phyloP scores from a whole-genome alignment of 2,113 vertebrate genomes.

The Corvus cornix region DNA sequence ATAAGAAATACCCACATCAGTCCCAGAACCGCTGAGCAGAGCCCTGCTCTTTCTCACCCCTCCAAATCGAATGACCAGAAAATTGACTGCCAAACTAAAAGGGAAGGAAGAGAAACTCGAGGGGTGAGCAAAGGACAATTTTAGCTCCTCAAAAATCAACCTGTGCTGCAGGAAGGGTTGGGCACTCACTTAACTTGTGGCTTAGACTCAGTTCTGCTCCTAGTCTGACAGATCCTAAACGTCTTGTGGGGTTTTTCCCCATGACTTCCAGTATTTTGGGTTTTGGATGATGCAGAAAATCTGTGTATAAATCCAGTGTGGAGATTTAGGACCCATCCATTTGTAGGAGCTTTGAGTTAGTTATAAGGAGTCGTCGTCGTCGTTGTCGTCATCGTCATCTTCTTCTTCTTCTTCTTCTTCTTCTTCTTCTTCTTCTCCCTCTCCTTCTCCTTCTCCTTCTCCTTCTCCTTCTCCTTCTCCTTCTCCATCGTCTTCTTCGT shows the following conservation, averaged over 20 bases:
- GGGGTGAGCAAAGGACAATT: background rate
- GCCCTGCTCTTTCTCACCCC: background rate
- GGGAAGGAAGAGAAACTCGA: background rate
- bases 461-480: too few species aligned
- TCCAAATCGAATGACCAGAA: background rate
- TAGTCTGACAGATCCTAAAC: background rate
- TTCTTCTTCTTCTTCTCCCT: too few species aligned
- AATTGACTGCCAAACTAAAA: background rate
- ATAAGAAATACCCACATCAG: background rate
- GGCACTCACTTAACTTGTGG: background rate
- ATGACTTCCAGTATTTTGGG: accelerated
- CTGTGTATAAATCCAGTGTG: background rate
- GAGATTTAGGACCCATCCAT: too few species aligned
- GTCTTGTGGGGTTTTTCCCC: background rate
- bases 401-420: background rate
- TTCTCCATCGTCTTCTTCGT: too few species aligned
- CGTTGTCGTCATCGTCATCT: too few species aligned
- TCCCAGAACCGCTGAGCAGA: background rate
- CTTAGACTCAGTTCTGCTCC: background rate
- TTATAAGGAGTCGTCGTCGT: background rate
- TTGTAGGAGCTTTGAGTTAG: background rate
- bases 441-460: too few species aligned
- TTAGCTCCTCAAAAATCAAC: background rate
- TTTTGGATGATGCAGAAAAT: background rate
- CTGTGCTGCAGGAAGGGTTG: background rate